phyloP scores from a whole-genome alignment of 2,888 invertebrate species.

The Acheta domesticus region DNA sequence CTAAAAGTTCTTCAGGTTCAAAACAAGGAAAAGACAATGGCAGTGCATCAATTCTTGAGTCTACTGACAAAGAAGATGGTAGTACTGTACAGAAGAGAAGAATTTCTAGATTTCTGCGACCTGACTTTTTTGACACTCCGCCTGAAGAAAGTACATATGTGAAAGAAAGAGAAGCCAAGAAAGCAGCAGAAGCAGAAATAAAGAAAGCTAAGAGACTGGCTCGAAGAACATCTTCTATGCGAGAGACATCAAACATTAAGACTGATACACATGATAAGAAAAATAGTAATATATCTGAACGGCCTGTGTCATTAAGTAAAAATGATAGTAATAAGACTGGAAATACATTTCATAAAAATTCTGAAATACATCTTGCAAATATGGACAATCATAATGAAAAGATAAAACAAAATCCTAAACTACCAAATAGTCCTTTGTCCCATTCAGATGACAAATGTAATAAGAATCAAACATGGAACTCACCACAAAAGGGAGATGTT shows the following conservation, averaged over 20 bases:
- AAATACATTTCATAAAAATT: neutral
- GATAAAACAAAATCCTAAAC: neutral
- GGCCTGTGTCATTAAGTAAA: neutral
- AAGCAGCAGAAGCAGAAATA: slow-evolving; percentile 32
- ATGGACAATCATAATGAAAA: neutral
- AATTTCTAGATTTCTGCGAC: slow-evolving; percentile 70
- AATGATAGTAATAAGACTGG: slow-evolving; percentile 10
- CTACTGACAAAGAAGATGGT: no score
- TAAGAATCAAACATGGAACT: slow-evolving; percentile 63
- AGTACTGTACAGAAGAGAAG: slow-evolving; percentile 41
- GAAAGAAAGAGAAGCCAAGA: slow-evolving; percentile 46
- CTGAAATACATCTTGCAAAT: neutral
- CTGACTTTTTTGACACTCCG: slow-evolving; percentile 72
- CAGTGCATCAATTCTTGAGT: no score
- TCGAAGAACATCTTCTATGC: neutral
- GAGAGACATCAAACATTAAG: slow-evolving; percentile 18
- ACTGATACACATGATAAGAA: neutral
- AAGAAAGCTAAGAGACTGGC: slow-evolving; percentile 22
- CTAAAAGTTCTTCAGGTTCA: no score
- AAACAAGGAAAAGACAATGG: no score
- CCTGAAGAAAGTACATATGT: slow-evolving; percentile 64
- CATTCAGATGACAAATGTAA: slow-evolving; percentile 37
- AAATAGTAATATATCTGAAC: neutral
- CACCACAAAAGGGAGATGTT: slow-evolving; percentile 57
- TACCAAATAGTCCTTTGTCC: neutral